Evolutionary conservation across 1,140 invertebrate genomes (phyloP).

Genomic region (Ips nitidus): DNA sequence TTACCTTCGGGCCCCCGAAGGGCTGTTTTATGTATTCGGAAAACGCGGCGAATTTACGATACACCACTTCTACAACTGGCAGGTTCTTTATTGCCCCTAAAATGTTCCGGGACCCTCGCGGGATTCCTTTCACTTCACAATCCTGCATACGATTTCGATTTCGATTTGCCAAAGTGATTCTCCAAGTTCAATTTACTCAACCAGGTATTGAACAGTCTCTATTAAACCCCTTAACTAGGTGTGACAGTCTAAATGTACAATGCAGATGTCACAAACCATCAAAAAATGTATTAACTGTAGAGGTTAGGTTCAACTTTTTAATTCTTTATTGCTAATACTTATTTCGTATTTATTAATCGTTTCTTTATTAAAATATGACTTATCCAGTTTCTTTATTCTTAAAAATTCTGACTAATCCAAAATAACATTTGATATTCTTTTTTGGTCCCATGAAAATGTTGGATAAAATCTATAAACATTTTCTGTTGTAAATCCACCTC

Average conservation of each 20-base stretch:
- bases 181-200: neutral
- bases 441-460: too few relatives aligned
- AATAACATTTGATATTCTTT: too few relatives aligned
- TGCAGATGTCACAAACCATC: neutral
- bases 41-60: neutral
- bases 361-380: too few relatives aligned
- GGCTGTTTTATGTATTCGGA: neutral
- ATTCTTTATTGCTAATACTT: neutral
- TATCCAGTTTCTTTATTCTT: too few relatives aligned
- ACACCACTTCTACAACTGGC: neutral
- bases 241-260: neutral
- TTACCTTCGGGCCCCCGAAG: neutral
- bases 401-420: too few relatives aligned
- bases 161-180: conserved; percentile 1
- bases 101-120: neutral
- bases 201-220: neutral
- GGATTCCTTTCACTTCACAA: neutral
- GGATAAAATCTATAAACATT: too few relatives aligned
- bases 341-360: neutral
- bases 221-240: neutral
- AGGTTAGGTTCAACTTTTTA: neutral
- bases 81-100: neutral
- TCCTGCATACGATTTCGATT: neutral
- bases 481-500: too few relatives aligned
- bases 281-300: neutral